Conservation (phyloP, 2,888 invertebrate genomes). For the Conchocele bisecta region DNA sequence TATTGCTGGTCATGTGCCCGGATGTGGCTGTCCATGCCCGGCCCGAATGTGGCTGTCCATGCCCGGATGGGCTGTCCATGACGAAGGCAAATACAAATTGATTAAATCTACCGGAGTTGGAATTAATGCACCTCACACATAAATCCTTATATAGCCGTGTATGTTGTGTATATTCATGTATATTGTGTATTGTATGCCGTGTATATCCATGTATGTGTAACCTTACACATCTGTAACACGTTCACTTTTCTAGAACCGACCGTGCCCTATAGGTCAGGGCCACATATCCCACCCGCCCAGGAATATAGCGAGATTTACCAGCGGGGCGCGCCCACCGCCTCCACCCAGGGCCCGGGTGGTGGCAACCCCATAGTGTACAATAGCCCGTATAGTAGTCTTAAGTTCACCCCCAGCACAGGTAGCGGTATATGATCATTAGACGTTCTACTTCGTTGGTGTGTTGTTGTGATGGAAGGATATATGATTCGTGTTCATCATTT, state of each 20-base stretch:
- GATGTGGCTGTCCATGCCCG: too few relatives aligned
- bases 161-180: too few relatives aligned
- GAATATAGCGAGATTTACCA: slow-evolving; percentile 67
- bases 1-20: too few relatives aligned
- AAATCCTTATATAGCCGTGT: too few relatives aligned
- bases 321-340: slow-evolving; percentile 55
- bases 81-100: too few relatives aligned
- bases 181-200: too few relatives aligned
- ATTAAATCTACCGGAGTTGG: too few relatives aligned
- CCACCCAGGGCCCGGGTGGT: slow-evolving; percentile 52
- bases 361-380: slow-evolving; percentile 65
- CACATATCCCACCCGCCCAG: slow-evolving; percentile 55
- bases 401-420: slow-evolving; percentile 57
- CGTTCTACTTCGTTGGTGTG: slow-evolving; percentile 2
- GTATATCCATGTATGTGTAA: not conserved
- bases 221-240: not conserved
- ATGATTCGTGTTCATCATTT: not conserved
- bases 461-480: not conserved
- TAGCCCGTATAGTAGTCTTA: slow-evolving; percentile 62
- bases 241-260: slow-evolving; percentile 20
- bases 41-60: too few relatives aligned
- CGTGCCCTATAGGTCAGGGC: slow-evolving; percentile 49
- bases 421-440: slow-evolving; percentile 23
- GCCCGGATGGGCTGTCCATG: too few relatives aligned
- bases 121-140: too few relatives aligned